phyloP scores from a whole-genome alignment of 2,113 vertebrate species.

The Phasianus colchicus region DNA sequence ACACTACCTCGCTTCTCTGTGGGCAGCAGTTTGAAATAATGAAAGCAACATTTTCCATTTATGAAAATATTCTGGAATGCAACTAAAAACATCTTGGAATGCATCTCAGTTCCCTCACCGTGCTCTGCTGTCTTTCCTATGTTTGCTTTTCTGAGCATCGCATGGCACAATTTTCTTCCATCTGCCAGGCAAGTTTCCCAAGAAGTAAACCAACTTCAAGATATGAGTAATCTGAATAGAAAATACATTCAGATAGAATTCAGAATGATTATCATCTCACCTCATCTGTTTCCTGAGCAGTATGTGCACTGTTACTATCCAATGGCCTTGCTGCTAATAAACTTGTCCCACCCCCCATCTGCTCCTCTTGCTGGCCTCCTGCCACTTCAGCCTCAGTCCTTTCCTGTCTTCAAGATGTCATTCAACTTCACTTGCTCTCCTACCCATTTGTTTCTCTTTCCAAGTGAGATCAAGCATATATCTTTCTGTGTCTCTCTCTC shows the following conservation, averaged over 20 bases:
- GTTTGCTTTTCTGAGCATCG: background rate
- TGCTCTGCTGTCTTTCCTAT: background rate
- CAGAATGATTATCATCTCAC: conserved; percentile 43
- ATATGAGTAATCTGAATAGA: conserved; percentile 1
- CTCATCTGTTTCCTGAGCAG: conserved; percentile 65
- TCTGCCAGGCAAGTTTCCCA: conserved; percentile 57
- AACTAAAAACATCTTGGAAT: conserved; percentile 21
- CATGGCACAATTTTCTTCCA: conserved; percentile 55
- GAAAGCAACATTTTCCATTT: background rate
- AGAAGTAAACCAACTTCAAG: conserved; percentile 22
- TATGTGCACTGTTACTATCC: conserved; percentile 60
- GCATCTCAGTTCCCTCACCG: background rate
- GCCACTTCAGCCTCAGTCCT: conserved; percentile 66
- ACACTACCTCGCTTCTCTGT: background rate
- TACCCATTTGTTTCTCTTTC: conserved; percentile 66
- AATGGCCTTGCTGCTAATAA: conserved; percentile 70
- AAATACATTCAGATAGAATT: conserved; percentile 31
- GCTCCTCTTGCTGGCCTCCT: conserved; percentile 73
- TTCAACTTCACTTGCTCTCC: conserved; percentile 56
- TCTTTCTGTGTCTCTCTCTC: conserved; percentile 52
- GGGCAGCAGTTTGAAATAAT: background rate
- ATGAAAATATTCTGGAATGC: conserved; percentile 16
- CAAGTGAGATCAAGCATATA: conserved; percentile 65
- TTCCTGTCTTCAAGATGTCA: conserved; percentile 74
- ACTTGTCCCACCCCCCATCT: conserved; percentile 76